These are phyloP conservation scores for Cervus canadensis DNA, from an alignment of 2,113 vertebrate genomes.

Conservation along the genomic window DNA sequence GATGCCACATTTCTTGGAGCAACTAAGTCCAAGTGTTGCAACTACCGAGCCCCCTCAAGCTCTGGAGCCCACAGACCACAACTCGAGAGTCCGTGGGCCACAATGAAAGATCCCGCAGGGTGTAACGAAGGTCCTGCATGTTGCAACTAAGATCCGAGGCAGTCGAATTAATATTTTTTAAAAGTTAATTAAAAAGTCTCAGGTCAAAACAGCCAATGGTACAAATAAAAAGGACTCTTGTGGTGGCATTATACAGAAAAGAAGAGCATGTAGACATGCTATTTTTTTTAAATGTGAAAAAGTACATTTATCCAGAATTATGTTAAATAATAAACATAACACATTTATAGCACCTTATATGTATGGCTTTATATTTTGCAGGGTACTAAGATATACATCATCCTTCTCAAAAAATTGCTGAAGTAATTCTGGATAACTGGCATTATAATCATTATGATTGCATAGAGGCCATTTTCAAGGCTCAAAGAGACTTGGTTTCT, in stretches of 20 bases:
- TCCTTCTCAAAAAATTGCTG: background rate
- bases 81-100: background rate
- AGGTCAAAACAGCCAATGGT: no score
- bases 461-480: rapidly evolving
- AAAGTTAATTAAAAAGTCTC: background rate
- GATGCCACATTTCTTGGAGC: background rate
- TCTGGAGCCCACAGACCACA: background rate
- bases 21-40: background rate
- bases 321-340: background rate
- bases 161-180: background rate
- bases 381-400: background rate
- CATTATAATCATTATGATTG: rapidly evolving
- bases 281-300: background rate
- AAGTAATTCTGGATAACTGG: background rate
- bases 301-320: background rate
- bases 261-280: background rate
- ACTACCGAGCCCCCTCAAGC: background rate
- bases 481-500: background rate
- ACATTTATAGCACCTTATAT: background rate
- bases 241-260: background rate
- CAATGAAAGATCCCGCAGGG: background rate
- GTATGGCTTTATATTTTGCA: background rate
- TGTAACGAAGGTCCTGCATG: background rate
- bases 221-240: background rate
- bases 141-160: background rate